Base-by-base conservation (phyloP, 2,113 vertebrate genomes). In the Rhea americana region DNA sequence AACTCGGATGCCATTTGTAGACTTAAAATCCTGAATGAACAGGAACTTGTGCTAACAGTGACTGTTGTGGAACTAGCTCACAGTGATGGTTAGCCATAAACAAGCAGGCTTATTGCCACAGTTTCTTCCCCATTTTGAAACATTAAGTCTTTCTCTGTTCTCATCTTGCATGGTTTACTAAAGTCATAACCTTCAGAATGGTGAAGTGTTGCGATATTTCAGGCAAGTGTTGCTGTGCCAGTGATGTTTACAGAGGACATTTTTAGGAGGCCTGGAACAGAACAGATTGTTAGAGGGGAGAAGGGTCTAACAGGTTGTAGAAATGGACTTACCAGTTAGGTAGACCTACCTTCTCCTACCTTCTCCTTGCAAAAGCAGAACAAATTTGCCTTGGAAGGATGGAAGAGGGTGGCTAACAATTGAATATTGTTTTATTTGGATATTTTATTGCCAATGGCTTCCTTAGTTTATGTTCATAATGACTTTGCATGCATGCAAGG, bases 21-120 rank as follows among this genome's bases (percentile, higher is more conserved):
- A 4, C 51, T 55, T 20, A 17, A 82, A 37, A 56, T 50, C 3
- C 12, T 59, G 72, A 24, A 41, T 68, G 14, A 55, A 55, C 22
- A 24, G 53, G 35, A 51, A 24, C 17, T 56, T 63, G 53, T 35
- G 21, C n/a, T 72, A 39, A 11, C 16, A 3, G 22, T 28, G 43
- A 4, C 35, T 2, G 3, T 8, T 65, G 35, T 50, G 65, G 30
- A 35, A n/a, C 21, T 51, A 25, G 19, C 28, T 55, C 19, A 11
- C 24, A 55, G 14, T 9, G 53, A 14, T n/a, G 26, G 7, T 8
- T 88, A 30, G 11, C 17, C 6, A 1, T 5, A 5, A 72, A 48
- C 0, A 1, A 13, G 6, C 73, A 43, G 25, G 4, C 37, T 82
- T 43, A 8, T 15, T 82, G 1, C 0, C 0, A 0, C 8, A 22